Percentiles rank a stretch among this genome's conserved stretches.
Conservation (phyloP, 2,113 vertebrate genomes). For the Cyanoramphus novaezelandiae region DNA sequence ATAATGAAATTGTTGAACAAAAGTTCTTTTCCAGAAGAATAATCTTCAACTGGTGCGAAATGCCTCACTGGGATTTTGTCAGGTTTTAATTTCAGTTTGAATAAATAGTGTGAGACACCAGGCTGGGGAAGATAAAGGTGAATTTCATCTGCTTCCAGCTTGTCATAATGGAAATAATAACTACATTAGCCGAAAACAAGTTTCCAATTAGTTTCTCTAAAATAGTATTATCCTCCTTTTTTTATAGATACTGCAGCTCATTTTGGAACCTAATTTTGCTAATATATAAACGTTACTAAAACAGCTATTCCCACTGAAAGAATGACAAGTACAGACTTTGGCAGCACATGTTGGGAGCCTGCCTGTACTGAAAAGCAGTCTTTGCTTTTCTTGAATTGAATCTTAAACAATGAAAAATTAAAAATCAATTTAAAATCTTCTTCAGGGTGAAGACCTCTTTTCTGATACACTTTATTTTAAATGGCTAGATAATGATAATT, state of each 20-base stretch:
- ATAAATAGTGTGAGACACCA: constrained; percentile 78
- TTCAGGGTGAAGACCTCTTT: not conserved
- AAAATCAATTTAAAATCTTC: constrained; percentile 9
- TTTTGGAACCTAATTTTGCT: constrained; percentile 79
- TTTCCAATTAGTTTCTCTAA: constrained; percentile 84
- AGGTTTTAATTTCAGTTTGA: constrained; percentile 84
- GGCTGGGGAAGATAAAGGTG: constrained; percentile 80
- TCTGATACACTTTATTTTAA: not conserved
- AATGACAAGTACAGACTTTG: constrained; percentile 67
- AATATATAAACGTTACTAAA: constrained; percentile 77
- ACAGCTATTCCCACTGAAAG: constrained; percentile 32
- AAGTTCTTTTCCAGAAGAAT: constrained; percentile 76
- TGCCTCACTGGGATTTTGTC: constrained; percentile 72
- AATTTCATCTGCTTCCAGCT: constrained; percentile 78
- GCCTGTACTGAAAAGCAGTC: not conserved
- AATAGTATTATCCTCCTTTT: constrained; percentile 76
- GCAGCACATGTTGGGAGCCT: not conserved
- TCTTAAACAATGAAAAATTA: constrained; percentile 23
- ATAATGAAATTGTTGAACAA: constrained; percentile 73
- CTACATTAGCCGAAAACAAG: constrained; percentile 80
- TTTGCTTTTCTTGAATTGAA: constrained; percentile 7
- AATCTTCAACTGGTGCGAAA: constrained; percentile 74
- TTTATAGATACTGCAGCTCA: constrained; percentile 72
- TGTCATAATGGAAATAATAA: constrained; percentile 82
- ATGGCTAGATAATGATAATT: not conserved